Evolutionary conservation across 2,113 vertebrate species (phyloP).

Genomic region (Neolamprologus falcicula): DNA sequence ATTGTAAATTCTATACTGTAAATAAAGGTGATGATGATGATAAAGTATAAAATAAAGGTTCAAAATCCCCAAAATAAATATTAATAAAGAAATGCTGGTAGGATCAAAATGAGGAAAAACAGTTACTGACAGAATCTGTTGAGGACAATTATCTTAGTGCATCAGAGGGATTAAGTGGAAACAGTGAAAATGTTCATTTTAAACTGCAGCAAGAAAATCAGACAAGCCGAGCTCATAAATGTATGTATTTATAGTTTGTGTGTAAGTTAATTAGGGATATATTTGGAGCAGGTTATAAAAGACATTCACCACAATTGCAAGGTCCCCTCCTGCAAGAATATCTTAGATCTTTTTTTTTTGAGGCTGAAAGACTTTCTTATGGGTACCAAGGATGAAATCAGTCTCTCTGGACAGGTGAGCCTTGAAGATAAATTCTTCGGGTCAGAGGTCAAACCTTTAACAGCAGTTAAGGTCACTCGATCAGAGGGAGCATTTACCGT

Average conservation of each 20-base stretch:
- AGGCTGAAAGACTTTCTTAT: not conserved
- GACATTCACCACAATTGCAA: not conserved
- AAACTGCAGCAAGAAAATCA: not conserved
- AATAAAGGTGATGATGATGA: not conserved
- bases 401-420: not conserved
- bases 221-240: not conserved
- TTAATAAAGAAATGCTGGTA: not conserved
- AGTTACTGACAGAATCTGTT: not conserved
- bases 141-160: not conserved
- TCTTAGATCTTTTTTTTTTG: not conserved
- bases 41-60: not conserved
- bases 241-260: not conserved
- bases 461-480: conserved; percentile 9
- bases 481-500: not conserved
- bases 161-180: not conserved
- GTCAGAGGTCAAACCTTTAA: conserved; percentile 19
- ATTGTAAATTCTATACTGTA: not conserved
- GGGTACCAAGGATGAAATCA: not conserved
- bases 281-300: not conserved
- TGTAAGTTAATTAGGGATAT: not conserved
- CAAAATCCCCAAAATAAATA: not conserved
- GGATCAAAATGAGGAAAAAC: not conserved
- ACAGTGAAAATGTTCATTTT: not conserved
- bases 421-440: not conserved
- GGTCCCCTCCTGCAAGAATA: not conserved